Conservation (phyloP, 2,113 vertebrate genomes). For the Platysteira castanea region DNA sequence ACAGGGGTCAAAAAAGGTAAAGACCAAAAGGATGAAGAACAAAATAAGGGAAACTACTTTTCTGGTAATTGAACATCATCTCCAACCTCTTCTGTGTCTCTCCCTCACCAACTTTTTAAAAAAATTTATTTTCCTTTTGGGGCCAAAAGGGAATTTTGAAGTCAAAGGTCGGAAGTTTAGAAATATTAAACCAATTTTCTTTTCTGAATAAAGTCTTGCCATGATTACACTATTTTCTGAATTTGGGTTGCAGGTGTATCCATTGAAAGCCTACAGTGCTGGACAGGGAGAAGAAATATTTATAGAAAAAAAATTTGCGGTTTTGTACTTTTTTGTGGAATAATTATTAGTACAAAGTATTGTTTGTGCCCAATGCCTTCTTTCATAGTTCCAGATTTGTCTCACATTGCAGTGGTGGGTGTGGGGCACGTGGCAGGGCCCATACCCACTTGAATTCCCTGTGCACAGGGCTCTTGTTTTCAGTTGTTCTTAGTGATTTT, state of each 20-base stretch:
- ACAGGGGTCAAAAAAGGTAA: neutral
- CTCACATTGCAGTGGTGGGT: neutral
- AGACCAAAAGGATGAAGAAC: neutral
- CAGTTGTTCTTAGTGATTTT: neutral
- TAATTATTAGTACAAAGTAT: neutral
- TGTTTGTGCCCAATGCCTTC: neutral
- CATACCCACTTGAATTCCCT: neutral
- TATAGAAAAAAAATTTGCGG: neutral
- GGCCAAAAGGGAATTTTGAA: neutral
- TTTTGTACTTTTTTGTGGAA: neutral
- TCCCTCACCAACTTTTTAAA: accelerated
- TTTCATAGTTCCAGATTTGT: neutral
- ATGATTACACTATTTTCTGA: neutral
- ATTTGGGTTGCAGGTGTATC: neutral
- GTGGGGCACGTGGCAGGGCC: neutral
- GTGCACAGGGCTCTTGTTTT: neutral
- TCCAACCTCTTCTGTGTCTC: neutral
- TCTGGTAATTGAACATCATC: neutral
- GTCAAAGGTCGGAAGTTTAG: neutral
- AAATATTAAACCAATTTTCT: neutral
- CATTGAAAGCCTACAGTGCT: neutral
- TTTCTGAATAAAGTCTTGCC: neutral
- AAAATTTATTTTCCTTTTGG: neutral
- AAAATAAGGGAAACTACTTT: neutral
- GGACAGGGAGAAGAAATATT: neutral